Conservation (phyloP, 2,113 vertebrate genomes). For the Pardalotus punctatus region DNA sequence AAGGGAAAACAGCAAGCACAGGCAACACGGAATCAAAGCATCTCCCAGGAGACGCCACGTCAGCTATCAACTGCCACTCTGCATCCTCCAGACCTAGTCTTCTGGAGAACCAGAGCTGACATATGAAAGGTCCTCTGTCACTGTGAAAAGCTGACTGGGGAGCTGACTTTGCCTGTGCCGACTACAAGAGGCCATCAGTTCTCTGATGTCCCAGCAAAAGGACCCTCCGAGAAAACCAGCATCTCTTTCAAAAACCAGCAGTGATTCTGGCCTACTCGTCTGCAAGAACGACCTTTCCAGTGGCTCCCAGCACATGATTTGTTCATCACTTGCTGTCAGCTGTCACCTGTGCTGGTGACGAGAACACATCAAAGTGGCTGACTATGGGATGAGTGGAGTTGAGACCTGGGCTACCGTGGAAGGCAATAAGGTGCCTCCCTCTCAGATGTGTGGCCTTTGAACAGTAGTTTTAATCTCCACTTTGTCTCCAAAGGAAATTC, state of each 20-base stretch:
- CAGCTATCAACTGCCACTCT: not conserved
- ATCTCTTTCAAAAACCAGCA: not conserved
- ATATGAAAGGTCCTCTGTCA: not conserved
- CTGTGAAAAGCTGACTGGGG: not conserved
- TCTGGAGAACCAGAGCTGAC: not conserved
- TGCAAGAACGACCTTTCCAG: not conserved
- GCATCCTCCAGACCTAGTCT: not conserved
- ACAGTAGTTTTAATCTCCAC: not conserved
- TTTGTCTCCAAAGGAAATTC: not conserved
- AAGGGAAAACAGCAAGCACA: not conserved
- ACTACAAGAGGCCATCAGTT: not conserved
- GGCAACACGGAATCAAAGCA: not conserved
- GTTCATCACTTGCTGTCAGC: not conserved
- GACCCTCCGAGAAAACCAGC: not conserved
- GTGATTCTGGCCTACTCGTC: fast-evolving
- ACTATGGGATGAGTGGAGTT: not conserved
- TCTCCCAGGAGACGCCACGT: not conserved
- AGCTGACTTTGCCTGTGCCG: not conserved
- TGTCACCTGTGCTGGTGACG: not conserved
- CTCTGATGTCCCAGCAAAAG: not conserved
- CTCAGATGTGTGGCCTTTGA: not conserved
- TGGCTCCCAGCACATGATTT: not conserved
- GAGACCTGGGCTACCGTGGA: not conserved
- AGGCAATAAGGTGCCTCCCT: not conserved
- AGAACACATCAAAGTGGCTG: not conserved